These are phyloP conservation scores for Pluvianellus socialis DNA, from an alignment of 2,113 vertebrate species.

Conservation along the genomic window DNA sequence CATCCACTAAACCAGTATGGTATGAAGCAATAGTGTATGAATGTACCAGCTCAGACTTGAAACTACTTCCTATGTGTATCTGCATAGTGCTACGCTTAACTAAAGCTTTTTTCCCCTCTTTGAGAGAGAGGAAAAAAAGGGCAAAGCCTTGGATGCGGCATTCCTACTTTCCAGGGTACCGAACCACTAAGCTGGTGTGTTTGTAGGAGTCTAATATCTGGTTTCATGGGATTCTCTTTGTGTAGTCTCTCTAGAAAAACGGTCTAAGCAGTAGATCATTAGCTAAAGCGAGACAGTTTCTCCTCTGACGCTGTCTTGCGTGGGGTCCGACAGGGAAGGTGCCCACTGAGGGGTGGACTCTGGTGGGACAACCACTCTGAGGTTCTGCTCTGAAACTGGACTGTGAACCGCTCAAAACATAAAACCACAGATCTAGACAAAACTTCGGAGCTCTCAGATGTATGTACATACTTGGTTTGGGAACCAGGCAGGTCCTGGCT, in stretches of 20 bases:
- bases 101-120: neutral
- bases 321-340: neutral
- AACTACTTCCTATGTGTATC: neutral
- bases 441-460: neutral
- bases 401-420: neutral
- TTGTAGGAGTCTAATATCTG: neutral
- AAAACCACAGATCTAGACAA: neutral
- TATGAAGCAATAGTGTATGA: neutral
- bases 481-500: neutral
- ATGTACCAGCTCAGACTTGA: neutral
- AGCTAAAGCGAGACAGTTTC: neutral
- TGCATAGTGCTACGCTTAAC: neutral
- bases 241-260: neutral
- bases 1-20: neutral
- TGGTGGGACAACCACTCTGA: neutral
- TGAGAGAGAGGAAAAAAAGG: neutral
- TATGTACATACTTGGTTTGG: neutral
- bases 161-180: neutral
- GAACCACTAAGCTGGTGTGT: neutral
- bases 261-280: neutral
- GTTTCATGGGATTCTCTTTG: neutral
- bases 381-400: neutral
- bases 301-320: neutral
- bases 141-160: neutral
- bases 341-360: accelerated